Base-by-base conservation (phyloP, 1,140 invertebrate genomes). In the Trinorchestia longiramus region DNA sequence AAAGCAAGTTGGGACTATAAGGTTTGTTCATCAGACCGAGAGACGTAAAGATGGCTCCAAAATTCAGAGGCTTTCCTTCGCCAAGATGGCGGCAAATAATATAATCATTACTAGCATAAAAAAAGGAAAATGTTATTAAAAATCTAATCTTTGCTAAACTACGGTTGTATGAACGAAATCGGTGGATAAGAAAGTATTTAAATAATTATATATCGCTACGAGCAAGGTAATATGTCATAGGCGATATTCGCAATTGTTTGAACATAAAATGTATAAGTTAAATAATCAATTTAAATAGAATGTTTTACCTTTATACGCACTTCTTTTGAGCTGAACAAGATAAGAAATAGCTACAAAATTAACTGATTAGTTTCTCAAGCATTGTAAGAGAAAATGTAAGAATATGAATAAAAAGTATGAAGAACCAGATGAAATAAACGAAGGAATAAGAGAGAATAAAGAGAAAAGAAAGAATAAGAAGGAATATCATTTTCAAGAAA, bases 1-100 rank as follows among this genome's bases (percentile, higher is more conserved):
- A 94, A 94, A 94, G 92, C 43, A 44, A 44, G 43, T n/a, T 47
- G 44, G 92, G 92, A 94, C 92, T 47, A 45, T 45, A 43, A 94
- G 92, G 92, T 94, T 45, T 94, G 92, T 94, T 43, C 43, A 94
- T 45, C 36, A 45, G 43, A 45, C 43, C 92, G 92, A 45, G 43
- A 94, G 40, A 94, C 88, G 88, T 77, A 77, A 77, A 77, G 62
- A 77, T 11, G 62, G 15, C 62, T 11, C 62, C 8, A 28, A 77
- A 77, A 77, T 77, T 77, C 28, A 19, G 28, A 77, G 62, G 62
- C 62, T 77, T 36, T 77, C 36, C 8, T 77, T 77, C 62, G 36
- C 62, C 62, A 53, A 11, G 62, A 77, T 36, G 1, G 62, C 62
- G 62, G 62, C 28, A 77, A 77, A 77, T 77, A 36, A 77, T 36